Base-by-base conservation (phyloP, 2,797 vertebrate genomes). In the Graptemys geographica region DNA sequence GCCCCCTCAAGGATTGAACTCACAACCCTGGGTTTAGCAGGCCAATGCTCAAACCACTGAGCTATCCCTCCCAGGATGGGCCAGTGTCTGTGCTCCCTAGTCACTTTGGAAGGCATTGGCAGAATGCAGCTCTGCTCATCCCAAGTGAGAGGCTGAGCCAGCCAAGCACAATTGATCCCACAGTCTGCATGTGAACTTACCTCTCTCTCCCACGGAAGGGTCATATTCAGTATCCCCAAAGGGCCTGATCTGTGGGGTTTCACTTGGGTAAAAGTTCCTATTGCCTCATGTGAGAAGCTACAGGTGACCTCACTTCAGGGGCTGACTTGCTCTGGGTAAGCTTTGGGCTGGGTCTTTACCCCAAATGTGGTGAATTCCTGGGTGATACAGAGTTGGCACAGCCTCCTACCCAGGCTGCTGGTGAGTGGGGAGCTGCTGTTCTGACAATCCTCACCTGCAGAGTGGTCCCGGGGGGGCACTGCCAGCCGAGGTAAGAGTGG, bases 381-480 rank as follows among this genome's bases (percentile, higher is more conserved):
- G 33, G n/a, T 44, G 21, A 5, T 27, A 11, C 21, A 23, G n/a
- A 3, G 28, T 7, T 62, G 31, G 69, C 21, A 23, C 6, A 27
- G 28, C 31, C 13, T 62, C 59, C 59, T 31, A 6, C 6, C 31
- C 57, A 57, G 56, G 56, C 21, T 56, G 18, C 55, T 12, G 56
- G 56, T 47, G 74, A 47, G 74, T 47, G 44, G 74, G 25, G 27
- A 49, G 11, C 12, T 49, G 13, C 25, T 78, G 27, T 15, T 28
- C 10, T 23, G 18, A 23, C 1, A 2, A 23, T 11, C 6, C 41
- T 8, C 8, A 18, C 44, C 7, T 49, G 44, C 11, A 7, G 8
- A 41, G 12, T 15, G 12, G 74, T 6, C 41, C 3, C 37, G 37
- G 37, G 37, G 37, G 37, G 37, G 37, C 37, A 37, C 37, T 37